Evolutionary conservation across 2,113 vertebrate species (phyloP).

Genomic region (Micronycteris hirsuta): DNA sequence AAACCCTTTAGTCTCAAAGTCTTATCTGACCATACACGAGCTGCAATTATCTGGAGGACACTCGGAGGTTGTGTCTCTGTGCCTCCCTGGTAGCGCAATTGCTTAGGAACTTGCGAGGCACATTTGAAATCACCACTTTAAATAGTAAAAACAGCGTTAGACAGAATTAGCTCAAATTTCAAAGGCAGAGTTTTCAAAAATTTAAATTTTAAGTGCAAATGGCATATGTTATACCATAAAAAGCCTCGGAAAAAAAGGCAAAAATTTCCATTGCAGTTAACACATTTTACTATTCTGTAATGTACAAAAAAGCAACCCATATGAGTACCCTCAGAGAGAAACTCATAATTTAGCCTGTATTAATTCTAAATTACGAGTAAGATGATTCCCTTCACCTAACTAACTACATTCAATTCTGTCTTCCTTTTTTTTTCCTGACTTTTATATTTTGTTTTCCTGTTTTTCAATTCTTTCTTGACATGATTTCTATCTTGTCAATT

Average conservation of each 20-base stretch:
- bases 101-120: background rate
- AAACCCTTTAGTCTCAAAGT: background rate
- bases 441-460: too few species aligned
- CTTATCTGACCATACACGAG: background rate
- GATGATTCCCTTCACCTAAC: background rate
- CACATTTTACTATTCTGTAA: background rate
- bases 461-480: background rate
- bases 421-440: background rate
- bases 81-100: background rate
- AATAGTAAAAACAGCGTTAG: background rate
- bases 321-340: background rate
- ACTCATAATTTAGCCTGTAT: background rate
- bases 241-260: background rate
- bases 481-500: background rate
- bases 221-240: background rate
- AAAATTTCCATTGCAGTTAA: background rate
- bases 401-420: background rate
- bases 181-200: background rate
- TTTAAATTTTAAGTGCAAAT: conserved; percentile 22
- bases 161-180: background rate
- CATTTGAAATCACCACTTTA: background rate
- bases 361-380: conserved; percentile 16
- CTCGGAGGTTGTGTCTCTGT: too few species aligned
- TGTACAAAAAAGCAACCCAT: background rate
- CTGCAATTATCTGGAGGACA: background rate